Evolutionary conservation across 2,113 vertebrate genomes (phyloP).

Genomic region (Myodes glareolus): DNA sequence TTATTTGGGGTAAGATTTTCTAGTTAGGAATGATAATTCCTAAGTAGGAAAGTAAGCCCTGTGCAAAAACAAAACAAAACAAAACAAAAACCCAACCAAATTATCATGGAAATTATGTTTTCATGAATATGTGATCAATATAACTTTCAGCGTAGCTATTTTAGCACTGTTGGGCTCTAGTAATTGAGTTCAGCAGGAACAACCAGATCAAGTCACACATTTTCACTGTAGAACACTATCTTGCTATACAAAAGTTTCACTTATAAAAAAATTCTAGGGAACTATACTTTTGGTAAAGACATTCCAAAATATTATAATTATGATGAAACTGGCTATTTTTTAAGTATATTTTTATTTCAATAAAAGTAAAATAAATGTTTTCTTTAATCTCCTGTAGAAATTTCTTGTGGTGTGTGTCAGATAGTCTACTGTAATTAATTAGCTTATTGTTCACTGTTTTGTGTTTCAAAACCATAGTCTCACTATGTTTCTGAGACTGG

Average conservation of each 20-base stretch:
- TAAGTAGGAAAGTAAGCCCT: constrained; percentile 57
- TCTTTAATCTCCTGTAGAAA: background rate
- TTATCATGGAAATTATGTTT: constrained; percentile 61
- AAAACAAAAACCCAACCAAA: constrained; percentile 37
- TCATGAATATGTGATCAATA: constrained; percentile 55
- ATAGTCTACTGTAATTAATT: background rate
- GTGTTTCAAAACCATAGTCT: background rate
- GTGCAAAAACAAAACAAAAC: constrained; percentile 1
- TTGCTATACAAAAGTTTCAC: constrained; percentile 29
- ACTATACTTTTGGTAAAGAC: constrained; percentile 15
- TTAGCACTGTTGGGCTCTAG: constrained; percentile 10
- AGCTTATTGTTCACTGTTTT: background rate
- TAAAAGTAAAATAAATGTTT: constrained; percentile 22
- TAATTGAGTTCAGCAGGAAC: constrained; percentile 47
- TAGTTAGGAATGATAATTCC: constrained; percentile 60
- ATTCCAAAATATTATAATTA: constrained; percentile 38
- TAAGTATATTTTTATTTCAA: constrained; percentile 23
- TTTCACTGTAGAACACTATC: background rate
- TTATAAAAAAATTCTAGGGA: background rate
- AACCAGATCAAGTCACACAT: background rate
- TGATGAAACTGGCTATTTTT: background rate
- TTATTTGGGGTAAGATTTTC: constrained; percentile 44
- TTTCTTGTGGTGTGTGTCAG: background rate
- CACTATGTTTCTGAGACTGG: background rate
- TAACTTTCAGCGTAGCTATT: constrained; percentile 11